Evolutionary conservation across 2,797 vertebrate genomes (phyloP).

Genomic region (Decapterus maruadsi): DNA sequence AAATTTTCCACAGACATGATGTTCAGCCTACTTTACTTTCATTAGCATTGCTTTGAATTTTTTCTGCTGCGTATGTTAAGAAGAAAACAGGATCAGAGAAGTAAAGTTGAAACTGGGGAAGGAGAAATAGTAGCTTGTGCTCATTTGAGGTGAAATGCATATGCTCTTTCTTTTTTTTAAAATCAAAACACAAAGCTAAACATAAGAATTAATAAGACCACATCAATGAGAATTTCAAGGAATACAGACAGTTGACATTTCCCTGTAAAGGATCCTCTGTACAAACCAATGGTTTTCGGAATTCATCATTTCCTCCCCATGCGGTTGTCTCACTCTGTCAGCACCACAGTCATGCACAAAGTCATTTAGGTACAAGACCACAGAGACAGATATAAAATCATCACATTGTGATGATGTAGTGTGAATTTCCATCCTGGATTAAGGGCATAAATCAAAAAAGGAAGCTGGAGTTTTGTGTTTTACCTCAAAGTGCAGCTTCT

Average conservation of each 20-base stretch:
- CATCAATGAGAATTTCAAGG: conserved; percentile 2
- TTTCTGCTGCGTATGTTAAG: conserved; percentile 45
- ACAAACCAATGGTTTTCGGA: conserved; percentile 47
- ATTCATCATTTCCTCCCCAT: conserved; percentile 59
- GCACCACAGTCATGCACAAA: conserved; percentile 62
- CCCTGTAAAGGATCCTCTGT: conserved; percentile 44
- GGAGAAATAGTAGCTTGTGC: conserved; percentile 5
- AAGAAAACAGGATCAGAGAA: conserved; percentile 49
- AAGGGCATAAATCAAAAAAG: conserved; percentile 53
- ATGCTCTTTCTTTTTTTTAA: conserved; percentile 5
- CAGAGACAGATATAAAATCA: conserved; percentile 62
- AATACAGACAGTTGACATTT: conserved; percentile 30
- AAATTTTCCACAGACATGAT: conserved; percentile 52
- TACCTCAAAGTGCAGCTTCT: conserved; percentile 21
- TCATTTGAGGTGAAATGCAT: conserved; percentile 41
- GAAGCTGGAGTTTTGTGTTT: conserved; percentile 41
- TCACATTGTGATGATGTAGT: conserved; percentile 35
- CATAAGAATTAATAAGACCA: conserved; percentile 15
- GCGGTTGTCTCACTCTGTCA: conserved; percentile 63
- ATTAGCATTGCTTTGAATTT: conserved; percentile 56
- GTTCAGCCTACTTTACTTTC: conserved; percentile 58
- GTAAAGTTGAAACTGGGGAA: neutral
- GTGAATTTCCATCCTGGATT: conserved; percentile 52
- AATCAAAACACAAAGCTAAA: conserved; percentile 47
- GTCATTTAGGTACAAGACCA: conserved; percentile 58